phyloP scores from a whole-genome alignment of 2,797 vertebrate species.

The Eurystomus glaucurus region DNA sequence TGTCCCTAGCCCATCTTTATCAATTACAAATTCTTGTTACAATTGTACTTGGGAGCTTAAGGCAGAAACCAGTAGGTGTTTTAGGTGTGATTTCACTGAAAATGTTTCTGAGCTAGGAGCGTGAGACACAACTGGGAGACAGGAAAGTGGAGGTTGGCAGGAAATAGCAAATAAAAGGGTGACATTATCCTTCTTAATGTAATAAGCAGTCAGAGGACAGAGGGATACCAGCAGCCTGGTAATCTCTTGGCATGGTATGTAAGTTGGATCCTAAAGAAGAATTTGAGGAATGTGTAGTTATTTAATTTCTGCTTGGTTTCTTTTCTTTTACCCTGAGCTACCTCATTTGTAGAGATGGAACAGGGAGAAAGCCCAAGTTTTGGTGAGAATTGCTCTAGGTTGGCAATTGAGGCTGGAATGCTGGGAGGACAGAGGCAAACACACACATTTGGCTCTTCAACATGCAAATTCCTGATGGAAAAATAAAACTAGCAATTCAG shows the following conservation, averaged over 20 bases:
- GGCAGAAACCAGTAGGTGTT: not conserved
- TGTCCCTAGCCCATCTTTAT: not conserved
- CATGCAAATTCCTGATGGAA: not conserved
- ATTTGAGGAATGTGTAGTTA: not conserved
- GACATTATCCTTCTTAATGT: not conserved
- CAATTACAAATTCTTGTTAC: not conserved
- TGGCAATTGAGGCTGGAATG: not conserved
- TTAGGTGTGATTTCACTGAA: not conserved
- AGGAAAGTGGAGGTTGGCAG: not conserved
- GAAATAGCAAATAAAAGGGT: not conserved
- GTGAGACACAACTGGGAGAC: not conserved
- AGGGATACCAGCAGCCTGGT: not conserved
- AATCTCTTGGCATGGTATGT: not conserved
- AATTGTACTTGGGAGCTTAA: not conserved
- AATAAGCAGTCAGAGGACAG: not conserved
- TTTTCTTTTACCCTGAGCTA: slow-evolving; percentile 47
- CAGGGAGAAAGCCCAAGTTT: not conserved
- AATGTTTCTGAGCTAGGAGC: not conserved
- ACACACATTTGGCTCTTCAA: not conserved
- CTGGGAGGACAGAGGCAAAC: not conserved
- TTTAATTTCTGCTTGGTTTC: not conserved
- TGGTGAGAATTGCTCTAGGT: not conserved
- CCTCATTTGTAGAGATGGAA: slow-evolving; percentile 40
- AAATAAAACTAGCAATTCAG: not conserved
- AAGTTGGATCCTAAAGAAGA: not conserved